A percentile compares a stretch with the other conserved stretches of the same genome.
Conservation (phyloP, 2,888 invertebrate species). For the Melangyna quadrimaculata region DNA sequence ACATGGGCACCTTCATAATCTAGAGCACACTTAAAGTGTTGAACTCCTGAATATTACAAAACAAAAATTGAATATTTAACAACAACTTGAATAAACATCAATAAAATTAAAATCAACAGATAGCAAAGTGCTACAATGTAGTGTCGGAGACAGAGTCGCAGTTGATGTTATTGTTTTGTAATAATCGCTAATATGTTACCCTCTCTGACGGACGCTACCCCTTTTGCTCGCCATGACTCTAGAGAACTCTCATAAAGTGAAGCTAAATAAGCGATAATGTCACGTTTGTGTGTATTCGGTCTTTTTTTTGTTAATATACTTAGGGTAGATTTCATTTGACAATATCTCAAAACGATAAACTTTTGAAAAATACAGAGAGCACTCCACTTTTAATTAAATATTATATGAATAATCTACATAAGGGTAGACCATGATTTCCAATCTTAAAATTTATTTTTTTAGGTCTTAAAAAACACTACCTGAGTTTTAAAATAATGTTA, state of each 20-base stretch:
- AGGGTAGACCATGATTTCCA: too few species aligned
- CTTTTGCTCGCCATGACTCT: not conserved
- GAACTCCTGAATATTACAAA: constrained; percentile 9
- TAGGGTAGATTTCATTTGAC: not conserved
- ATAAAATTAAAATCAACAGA: constrained; percentile 64
- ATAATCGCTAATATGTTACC: not conserved
- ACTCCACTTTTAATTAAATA: too few species aligned
- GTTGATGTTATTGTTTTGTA: not conserved
- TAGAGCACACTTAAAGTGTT: not conserved
- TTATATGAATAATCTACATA: too few species aligned
- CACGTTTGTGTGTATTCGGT: not conserved
- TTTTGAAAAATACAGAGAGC: too few species aligned
- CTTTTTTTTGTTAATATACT: too few species aligned
- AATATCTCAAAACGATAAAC: too few species aligned
- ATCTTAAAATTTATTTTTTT: too few species aligned
- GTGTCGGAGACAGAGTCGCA: not conserved
- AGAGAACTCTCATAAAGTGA: not conserved
- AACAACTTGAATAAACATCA: constrained; percentile 64
- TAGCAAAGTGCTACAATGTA: constrained; percentile 52
- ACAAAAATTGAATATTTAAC: constrained; percentile 20
- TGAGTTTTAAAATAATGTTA: too few species aligned
- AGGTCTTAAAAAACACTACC: too few species aligned
- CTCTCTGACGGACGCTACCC: not conserved
- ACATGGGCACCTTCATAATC: too few species aligned
- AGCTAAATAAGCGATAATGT: not conserved